phyloP scores from a whole-genome alignment of 1,140 invertebrate genomes.

The Drosophila takahashii region DNA sequence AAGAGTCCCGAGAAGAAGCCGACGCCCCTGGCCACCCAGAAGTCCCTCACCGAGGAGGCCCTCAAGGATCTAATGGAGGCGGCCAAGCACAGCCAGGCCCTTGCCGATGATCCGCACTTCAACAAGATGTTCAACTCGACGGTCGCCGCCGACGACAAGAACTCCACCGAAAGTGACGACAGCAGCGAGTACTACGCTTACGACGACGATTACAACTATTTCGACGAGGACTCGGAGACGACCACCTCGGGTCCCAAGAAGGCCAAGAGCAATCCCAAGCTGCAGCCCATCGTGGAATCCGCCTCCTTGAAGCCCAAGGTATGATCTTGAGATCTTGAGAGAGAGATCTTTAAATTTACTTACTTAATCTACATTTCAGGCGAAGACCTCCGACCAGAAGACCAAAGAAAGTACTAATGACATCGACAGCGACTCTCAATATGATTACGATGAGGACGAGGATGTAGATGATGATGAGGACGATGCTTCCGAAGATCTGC shows the following conservation, averaged over 20 bases:
- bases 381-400: slow-evolving; percentile 45
- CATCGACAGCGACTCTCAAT: slow-evolving; percentile 65
- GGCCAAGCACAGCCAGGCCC: slow-evolving; percentile 68
- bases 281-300: slow-evolving; percentile 64
- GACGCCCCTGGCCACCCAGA: slow-evolving; percentile 11
- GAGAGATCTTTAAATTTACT: no score
- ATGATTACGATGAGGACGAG: slow-evolving; percentile 60
- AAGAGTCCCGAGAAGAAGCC: slow-evolving; percentile 37
- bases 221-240: slow-evolving; percentile 54
- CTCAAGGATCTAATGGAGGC: slow-evolving; percentile 73
- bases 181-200: slow-evolving; percentile 52
- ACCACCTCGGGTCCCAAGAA: slow-evolving; percentile 53
- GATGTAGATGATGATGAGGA: slow-evolving; percentile 66
- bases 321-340: not conserved
- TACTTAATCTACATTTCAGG: slow-evolving; percentile 2
- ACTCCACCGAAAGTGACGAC: slow-evolving; percentile 53
- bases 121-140: slow-evolving; percentile 75
- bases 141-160: slow-evolving; percentile 27
- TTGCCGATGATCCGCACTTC: slow-evolving; percentile 78
- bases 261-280: slow-evolving; percentile 51
- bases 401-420: slow-evolving; percentile 61
- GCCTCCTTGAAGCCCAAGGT: slow-evolving; percentile 56
- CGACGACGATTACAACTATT: slow-evolving; percentile 47
- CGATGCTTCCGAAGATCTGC: slow-evolving; percentile 46
- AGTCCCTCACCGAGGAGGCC: slow-evolving; percentile 62